Evolutionary conservation across 2,113 vertebrate species (phyloP).

Genomic region (Cathartes aura): DNA sequence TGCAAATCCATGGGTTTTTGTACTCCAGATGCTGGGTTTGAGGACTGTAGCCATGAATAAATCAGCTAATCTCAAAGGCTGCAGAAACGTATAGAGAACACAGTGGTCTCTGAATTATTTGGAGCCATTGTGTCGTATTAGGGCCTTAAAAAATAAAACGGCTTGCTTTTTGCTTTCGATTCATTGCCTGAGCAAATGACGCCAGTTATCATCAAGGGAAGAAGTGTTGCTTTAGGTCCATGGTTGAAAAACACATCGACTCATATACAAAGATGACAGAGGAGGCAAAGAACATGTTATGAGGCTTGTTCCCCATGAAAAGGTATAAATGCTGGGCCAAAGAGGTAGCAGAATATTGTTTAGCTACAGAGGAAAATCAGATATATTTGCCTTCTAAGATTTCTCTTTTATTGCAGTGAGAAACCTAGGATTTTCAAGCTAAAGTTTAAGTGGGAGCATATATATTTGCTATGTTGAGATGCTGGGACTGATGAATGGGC

Average conservation of each 20-base stretch:
- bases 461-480: neutral
- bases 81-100: neutral
- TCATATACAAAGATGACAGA: neutral
- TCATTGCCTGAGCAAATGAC: neutral
- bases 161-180: neutral
- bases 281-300: neutral
- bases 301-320: neutral
- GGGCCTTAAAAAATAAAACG: neutral
- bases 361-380: neutral
- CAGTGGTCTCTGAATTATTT: neutral
- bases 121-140: neutral
- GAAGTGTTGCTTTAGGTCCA: neutral
- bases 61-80: constrained; percentile 41
- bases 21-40: constrained; percentile 22
- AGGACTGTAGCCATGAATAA: constrained; percentile 6
- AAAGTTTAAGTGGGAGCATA: neutral
- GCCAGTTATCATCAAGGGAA: neutral
- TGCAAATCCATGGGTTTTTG: constrained; percentile 28
- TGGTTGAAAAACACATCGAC: neutral
- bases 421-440: neutral
- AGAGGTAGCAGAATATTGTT: neutral
- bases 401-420: neutral
- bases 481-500: neutral
- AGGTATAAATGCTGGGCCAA: neutral
- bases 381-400: neutral